Conservation (phyloP, 1,140 invertebrate species). For the Cyclargus thomasi region DNA sequence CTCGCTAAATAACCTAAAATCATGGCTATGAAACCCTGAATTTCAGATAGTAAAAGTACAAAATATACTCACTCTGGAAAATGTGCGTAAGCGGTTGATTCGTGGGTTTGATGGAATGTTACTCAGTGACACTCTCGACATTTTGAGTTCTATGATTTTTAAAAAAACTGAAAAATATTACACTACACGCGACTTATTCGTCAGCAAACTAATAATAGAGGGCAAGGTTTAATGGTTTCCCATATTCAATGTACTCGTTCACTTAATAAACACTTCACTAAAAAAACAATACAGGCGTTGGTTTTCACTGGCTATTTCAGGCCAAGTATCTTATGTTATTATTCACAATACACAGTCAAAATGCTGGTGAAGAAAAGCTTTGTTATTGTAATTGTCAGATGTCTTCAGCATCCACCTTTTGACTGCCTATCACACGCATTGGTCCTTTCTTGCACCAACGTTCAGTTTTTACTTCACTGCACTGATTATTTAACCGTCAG, state of each 20-base stretch:
- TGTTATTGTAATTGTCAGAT: slow-evolving; percentile 12
- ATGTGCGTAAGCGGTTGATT: slow-evolving; percentile 63
- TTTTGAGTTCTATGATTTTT: slow-evolving; percentile 36
- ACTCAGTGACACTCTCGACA: slow-evolving; percentile 67
- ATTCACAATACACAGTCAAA: slow-evolving; percentile 5
- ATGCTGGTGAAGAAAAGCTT: slow-evolving; percentile 9
- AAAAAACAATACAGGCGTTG: slow-evolving; percentile 9
- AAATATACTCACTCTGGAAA: slow-evolving; percentile 57
- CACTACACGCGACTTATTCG: slow-evolving; percentile 21
- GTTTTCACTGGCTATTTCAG: slow-evolving; percentile 27
- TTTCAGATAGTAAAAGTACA: not conserved
- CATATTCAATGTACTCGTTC: slow-evolving; percentile 5
- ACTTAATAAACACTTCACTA: not conserved
- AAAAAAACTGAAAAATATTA: slow-evolving; percentile 32
- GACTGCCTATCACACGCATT: not conserved
- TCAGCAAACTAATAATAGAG: slow-evolving; percentile 15
- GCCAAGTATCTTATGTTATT: not conserved
- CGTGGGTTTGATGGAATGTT: slow-evolving; percentile 67
- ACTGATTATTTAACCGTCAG: not conserved
- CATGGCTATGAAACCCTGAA: too few species aligned
- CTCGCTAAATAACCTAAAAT: too few species aligned
- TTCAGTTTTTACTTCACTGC: not conserved
- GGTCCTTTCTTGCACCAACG: not conserved
- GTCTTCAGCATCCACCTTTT: slow-evolving; percentile 6
- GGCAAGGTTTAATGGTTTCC: slow-evolving; percentile 12